Conservation (phyloP, 2,888 invertebrate genomes). For the Cremastinae sp. region DNA sequence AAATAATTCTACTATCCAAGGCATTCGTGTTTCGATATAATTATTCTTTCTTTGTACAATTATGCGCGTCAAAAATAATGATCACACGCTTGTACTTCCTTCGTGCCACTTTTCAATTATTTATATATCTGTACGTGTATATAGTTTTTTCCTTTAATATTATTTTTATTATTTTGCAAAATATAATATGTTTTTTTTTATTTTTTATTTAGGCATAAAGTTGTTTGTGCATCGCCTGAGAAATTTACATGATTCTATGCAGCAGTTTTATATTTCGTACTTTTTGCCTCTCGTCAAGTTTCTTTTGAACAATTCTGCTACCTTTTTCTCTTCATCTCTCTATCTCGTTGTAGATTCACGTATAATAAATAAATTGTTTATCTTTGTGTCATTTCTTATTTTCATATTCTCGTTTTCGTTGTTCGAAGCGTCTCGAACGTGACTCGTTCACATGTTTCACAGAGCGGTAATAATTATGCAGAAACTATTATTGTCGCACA, state of each 20-base stretch:
- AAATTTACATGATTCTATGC: slow-evolving; percentile 11
- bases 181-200: slow-evolving; percentile 30
- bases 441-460: not conserved
- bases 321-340: not conserved
- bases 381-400: not conserved
- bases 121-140: slow-evolving; percentile 16
- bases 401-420: slow-evolving; percentile 28
- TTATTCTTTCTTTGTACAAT: slow-evolving; percentile 44
- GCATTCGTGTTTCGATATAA: slow-evolving; percentile 57
- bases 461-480: slow-evolving; percentile 35
- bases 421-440: slow-evolving; percentile 25
- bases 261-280: not conserved
- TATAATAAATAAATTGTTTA: slow-evolving; percentile 15
- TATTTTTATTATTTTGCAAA: slow-evolving; percentile 33
- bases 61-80: slow-evolving; percentile 35
- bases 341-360: not conserved
- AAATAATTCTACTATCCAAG: slow-evolving; percentile 47
- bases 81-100: slow-evolving; percentile 33
- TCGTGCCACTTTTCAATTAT: slow-evolving; percentile 15
- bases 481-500: slow-evolving; percentile 55
- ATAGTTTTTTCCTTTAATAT: not conserved
- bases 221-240: slow-evolving; percentile 32
- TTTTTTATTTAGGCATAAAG: slow-evolving; percentile 19
- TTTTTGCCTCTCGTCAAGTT: not conserved
- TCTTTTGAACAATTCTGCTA: not conserved